Evolutionary conservation across 2,888 invertebrate species (phyloP).

Genomic region (Caenorhabditis afra): DNA sequence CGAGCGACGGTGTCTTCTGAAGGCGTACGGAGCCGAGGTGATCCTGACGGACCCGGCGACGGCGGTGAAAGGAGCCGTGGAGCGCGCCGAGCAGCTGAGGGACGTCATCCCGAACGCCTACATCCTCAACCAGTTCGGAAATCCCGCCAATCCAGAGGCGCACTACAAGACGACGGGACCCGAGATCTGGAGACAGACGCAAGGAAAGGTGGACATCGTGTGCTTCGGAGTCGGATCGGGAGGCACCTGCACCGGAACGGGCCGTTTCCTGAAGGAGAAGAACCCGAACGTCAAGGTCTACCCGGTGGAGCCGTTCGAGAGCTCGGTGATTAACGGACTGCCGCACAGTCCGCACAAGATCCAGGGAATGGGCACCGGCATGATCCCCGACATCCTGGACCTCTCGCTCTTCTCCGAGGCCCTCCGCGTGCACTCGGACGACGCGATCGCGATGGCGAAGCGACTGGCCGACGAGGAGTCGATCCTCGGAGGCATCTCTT

Average conservation of each 20-base stretch:
- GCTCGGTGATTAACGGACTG: slow-evolving; percentile 73
- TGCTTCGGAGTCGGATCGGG: slow-evolving; percentile 78
- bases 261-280: slow-evolving; percentile 74
- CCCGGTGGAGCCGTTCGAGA: slow-evolving; percentile 75
- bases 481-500: slow-evolving; percentile 74
- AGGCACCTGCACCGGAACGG: slow-evolving; percentile 75
- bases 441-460: slow-evolving; percentile 77
- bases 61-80: slow-evolving; percentile 73
- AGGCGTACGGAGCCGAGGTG: slow-evolving; percentile 74
- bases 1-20: slow-evolving; percentile 75
- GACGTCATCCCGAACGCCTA: slow-evolving; percentile 71
- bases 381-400: slow-evolving; percentile 75
- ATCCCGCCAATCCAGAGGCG: slow-evolving; percentile 76
- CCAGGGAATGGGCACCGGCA: slow-evolving; percentile 75
- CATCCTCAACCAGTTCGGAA: slow-evolving; percentile 73
- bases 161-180: slow-evolving; percentile 80
- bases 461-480: slow-evolving; percentile 76
- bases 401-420: slow-evolving; percentile 70
- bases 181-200: slow-evolving; percentile 80
- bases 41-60: slow-evolving; percentile 76
- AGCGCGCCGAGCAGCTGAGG: slow-evolving; percentile 67
- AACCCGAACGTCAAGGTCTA: slow-evolving; percentile 72
- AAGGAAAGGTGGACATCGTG: slow-evolving; percentile 77
- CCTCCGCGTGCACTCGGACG: slow-evolving; percentile 70
- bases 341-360: slow-evolving; percentile 75